Conservation (phyloP, 1,140 invertebrate species). For the Eufriesea mexicana region DNA sequence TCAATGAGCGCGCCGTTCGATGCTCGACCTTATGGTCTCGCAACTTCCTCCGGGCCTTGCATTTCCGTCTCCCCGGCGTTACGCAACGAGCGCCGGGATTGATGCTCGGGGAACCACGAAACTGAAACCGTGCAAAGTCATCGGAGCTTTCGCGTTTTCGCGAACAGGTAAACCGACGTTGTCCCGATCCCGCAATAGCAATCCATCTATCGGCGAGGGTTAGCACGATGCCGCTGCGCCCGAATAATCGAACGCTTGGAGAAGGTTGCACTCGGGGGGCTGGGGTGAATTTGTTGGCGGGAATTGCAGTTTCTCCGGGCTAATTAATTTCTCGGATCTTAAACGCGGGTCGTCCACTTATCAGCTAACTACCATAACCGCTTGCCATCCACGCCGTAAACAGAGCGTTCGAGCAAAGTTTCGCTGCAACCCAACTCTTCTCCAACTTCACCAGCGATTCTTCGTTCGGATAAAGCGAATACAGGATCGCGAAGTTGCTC, state of each 20-base stretch:
- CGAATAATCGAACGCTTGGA: background rate
- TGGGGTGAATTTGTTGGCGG: too few species aligned
- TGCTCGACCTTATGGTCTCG: slow-evolving; percentile 17
- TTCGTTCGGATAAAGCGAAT: background rate
- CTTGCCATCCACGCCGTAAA: background rate
- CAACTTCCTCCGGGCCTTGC: background rate
- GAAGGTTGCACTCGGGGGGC: too few species aligned
- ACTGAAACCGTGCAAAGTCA: background rate
- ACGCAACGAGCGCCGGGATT: background rate
- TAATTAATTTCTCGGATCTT: background rate
- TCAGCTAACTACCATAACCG: background rate
- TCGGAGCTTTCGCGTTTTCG: background rate
- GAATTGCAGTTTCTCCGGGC: too few species aligned
- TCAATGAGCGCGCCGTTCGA: slow-evolving; percentile 72
- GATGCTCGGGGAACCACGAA: background rate
- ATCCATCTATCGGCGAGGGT: too few species aligned
- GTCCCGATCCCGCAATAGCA: too few species aligned
- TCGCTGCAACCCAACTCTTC: background rate
- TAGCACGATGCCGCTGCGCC: too few species aligned
- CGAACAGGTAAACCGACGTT: too few species aligned
- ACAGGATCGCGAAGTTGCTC: background rate
- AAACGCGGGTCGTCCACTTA: background rate
- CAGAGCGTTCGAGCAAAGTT: background rate
- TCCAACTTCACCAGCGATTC: background rate
- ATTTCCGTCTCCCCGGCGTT: background rate